Conservation (phyloP, 2,113 vertebrate species). For the Nothobranchius furzeri region DNA sequence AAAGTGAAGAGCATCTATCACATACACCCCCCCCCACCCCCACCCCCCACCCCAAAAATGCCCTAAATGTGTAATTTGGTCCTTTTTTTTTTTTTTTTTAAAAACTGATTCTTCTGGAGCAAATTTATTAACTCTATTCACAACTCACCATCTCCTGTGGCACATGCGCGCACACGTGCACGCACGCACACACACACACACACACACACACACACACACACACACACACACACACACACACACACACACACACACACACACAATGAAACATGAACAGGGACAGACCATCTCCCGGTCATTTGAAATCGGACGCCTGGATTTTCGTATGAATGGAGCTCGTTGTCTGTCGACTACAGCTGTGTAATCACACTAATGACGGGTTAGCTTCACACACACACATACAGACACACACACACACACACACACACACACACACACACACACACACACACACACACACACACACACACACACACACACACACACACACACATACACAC, state of each 20-base stretch:
- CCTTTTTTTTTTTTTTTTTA: too few relatives aligned
- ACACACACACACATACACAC: too few relatives aligned
- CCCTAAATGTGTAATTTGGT: too few relatives aligned
- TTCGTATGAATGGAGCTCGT: conserved; percentile 70
- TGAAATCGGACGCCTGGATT: conserved; percentile 62
- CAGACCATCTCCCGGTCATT: conserved; percentile 56
- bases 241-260: background rate
- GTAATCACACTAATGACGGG: conserved; percentile 69
- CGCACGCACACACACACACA: too few relatives aligned
- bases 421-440: too few relatives aligned
- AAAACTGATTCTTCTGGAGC: background rate
- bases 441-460: background rate
- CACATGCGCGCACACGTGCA: too few relatives aligned
- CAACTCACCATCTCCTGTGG: background rate
- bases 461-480: conserved; percentile 1
- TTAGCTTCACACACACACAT: conserved; percentile 44
- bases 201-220: too few relatives aligned
- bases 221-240: too few relatives aligned
- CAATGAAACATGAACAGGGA: conserved; percentile 24
- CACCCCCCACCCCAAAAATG: too few relatives aligned
- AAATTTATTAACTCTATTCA: conserved; percentile 19
- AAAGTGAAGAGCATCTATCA: too few relatives aligned
- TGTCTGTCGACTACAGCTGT: conserved; percentile 71
- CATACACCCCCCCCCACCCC: too few relatives aligned
- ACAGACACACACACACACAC: background rate